A percentile compares a stretch with the other conserved stretches of the same genome.
Conservation (phyloP, 2,797 vertebrate species). For the Bryconaethiops microstoma region DNA sequence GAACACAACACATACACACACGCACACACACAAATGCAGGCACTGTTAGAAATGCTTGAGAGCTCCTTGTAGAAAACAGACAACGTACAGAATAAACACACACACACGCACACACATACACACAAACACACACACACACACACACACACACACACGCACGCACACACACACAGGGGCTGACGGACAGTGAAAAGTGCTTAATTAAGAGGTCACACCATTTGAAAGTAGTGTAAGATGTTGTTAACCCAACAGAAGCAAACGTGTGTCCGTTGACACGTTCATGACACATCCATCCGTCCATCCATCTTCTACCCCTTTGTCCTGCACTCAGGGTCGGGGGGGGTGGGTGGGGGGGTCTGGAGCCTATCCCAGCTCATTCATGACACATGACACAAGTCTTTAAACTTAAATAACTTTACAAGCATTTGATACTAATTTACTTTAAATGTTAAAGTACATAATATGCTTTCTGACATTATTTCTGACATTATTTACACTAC, state of each 20-base stretch:
- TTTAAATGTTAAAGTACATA: too few species aligned
- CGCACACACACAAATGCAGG: constrained; percentile 47
- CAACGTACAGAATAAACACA: constrained; percentile 11
- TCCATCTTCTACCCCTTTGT: too few species aligned
- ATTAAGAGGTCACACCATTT: constrained; percentile 22
- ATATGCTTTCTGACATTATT: too few species aligned
- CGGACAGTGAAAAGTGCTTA: constrained; percentile 14
- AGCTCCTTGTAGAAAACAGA: constrained; percentile 47
- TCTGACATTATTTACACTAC: too few species aligned
- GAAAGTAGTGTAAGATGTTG: constrained; percentile 35
- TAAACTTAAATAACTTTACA: neutral
- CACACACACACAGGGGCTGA: neutral
- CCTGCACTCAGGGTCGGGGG: too few species aligned
- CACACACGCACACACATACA: too few species aligned
- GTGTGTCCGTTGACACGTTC: neutral
- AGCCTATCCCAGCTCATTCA: too few species aligned
- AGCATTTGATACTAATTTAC: neutral
- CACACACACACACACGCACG: neutral
- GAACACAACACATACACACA: constrained; percentile 45
- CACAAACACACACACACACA: constrained; percentile 23
- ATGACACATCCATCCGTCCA: neutral
- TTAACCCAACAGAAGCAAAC: neutral
- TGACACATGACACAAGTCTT: neutral
- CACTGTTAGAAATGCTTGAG: constrained; percentile 43
- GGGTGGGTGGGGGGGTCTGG: too few species aligned